Percentiles rank a stretch among this genome's conserved stretches.
These are phyloP conservation scores for Gallinago paraguaiae DNA, from an alignment of 2,113 vertebrate genomes.

Conservation along the genomic window DNA sequence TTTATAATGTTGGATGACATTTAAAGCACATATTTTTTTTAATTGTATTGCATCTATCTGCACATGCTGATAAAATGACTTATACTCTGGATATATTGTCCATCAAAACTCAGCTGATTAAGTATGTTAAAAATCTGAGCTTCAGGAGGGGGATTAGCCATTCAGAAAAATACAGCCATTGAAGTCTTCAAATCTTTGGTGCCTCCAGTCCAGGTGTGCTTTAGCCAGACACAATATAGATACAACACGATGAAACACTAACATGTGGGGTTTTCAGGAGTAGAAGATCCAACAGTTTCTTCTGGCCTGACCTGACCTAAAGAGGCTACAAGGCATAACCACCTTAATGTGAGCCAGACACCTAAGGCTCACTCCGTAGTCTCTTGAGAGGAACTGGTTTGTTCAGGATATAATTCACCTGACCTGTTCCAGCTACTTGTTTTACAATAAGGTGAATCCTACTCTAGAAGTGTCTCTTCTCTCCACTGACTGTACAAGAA, in stretches of 20 bases:
- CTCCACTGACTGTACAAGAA: background rate
- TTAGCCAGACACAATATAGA: background rate
- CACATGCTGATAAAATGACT: background rate
- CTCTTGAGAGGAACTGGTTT: background rate
- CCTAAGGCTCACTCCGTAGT: accelerated
- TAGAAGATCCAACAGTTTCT: background rate
- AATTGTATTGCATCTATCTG: background rate
- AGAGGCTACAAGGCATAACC: background rate
- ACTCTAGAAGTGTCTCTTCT: background rate
- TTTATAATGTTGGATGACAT: background rate
- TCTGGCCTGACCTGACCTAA: background rate
- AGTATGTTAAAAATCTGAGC: background rate
- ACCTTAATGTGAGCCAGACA: background rate
- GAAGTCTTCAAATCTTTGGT: background rate
- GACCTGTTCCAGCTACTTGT: background rate
- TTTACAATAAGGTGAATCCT: background rate
- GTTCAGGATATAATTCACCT: background rate
- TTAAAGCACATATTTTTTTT: background rate
- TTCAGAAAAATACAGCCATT: background rate
- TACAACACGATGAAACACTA: background rate
- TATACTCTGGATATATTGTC: background rate
- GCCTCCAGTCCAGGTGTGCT: background rate
- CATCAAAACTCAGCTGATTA: background rate
- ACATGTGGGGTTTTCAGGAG: background rate
- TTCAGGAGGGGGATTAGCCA: background rate